A percentile compares a stretch with the other conserved stretches of the same genome.
Evolutionary conservation across 2,888 invertebrate genomes (phyloP).

Genomic region (Iselma pallidipennis): DNA sequence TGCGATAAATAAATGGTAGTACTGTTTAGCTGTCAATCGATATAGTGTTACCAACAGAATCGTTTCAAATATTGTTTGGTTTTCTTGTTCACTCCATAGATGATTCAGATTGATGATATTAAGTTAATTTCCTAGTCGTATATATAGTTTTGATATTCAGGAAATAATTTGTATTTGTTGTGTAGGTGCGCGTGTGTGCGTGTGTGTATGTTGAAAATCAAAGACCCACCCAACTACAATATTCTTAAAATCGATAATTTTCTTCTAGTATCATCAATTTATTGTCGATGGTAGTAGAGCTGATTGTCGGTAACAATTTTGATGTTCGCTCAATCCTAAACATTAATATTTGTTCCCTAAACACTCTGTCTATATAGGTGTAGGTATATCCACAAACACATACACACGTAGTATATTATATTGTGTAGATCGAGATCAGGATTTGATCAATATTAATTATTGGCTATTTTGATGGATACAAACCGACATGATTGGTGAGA

Average conservation of each 20-base stretch:
- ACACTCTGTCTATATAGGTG: background rate
- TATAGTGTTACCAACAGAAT: too few relatives aligned
- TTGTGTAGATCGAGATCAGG: slow-evolving; percentile 34
- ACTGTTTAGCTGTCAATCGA: too few relatives aligned
- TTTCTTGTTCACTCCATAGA: too few relatives aligned
- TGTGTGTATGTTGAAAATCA: too few relatives aligned
- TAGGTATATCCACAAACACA: background rate
- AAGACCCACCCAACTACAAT: slow-evolving; percentile 34
- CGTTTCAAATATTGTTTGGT: too few relatives aligned
- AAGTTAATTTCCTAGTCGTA: slow-evolving; percentile 23
- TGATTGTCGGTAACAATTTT: slow-evolving; percentile 7
- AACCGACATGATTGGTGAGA: slow-evolving; percentile 32
- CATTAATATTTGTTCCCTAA: slow-evolving; percentile 46
- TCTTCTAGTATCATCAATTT: slow-evolving; percentile 42
- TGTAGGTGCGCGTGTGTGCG: too few relatives aligned
- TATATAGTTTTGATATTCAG: slow-evolving; percentile 9
- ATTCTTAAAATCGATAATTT: slow-evolving; percentile 42
- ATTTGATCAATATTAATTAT: slow-evolving; percentile 51
- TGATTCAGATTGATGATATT: slow-evolving; percentile 23
- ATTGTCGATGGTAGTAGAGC: slow-evolving; percentile 31
- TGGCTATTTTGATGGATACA: slow-evolving; percentile 44
- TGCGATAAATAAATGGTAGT: too few relatives aligned
- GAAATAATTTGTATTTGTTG: too few relatives aligned
- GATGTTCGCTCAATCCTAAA: slow-evolving; percentile 43
- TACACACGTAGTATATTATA: background rate